These are phyloP conservation scores for Lindbergichthys nudifrons DNA, from an alignment of 2,797 vertebrate genomes.

Conservation along the genomic window DNA sequence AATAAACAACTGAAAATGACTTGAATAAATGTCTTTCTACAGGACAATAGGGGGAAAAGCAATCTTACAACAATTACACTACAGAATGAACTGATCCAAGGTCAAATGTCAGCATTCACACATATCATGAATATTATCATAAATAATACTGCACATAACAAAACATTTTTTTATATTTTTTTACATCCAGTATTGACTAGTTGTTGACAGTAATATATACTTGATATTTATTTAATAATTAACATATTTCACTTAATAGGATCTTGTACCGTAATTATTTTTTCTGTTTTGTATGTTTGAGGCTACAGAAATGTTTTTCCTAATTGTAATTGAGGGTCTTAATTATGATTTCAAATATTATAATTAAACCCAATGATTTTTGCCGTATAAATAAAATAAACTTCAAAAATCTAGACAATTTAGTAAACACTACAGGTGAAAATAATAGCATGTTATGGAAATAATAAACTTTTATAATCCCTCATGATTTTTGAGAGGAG, in stretches of 20 bases:
- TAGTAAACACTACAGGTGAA: too few relatives aligned
- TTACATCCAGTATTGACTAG: too few relatives aligned
- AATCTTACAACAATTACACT: background rate
- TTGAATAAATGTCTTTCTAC: background rate
- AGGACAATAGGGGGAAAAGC: background rate
- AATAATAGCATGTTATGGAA: background rate
- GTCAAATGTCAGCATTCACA: background rate
- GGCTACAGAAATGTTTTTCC: background rate
- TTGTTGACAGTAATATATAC: background rate
- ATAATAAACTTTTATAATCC: background rate
- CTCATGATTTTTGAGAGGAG: too few relatives aligned
- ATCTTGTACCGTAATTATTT: background rate
- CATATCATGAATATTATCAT: background rate
- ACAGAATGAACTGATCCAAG: background rate
- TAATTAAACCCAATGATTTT: too few relatives aligned
- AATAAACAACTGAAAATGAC: conserved; percentile 5
- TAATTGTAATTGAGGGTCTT: background rate
- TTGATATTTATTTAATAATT: background rate
- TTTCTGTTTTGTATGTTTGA: background rate
- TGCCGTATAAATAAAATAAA: too few relatives aligned
- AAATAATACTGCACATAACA: background rate
- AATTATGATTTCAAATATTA: too few relatives aligned
- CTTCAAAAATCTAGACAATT: too few relatives aligned
- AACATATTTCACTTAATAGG: background rate
- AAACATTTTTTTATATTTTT: too few relatives aligned